A percentile compares a stretch with the other conserved stretches of the same genome.
Conservation (phyloP, 2,113 vertebrate species). For the Lepidothrix coronata region DNA sequence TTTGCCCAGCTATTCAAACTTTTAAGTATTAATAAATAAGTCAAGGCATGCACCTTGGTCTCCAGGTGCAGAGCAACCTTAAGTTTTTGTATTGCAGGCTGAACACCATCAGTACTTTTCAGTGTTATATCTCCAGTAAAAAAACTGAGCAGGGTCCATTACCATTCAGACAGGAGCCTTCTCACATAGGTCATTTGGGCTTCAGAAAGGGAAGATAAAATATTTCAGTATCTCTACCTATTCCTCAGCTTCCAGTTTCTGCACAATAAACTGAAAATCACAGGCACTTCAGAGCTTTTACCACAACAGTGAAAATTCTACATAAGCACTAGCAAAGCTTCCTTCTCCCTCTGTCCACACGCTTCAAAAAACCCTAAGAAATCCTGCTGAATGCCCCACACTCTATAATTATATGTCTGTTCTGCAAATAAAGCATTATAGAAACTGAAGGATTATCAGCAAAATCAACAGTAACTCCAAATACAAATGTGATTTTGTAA, state of each 20-base stretch:
- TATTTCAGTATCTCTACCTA: neutral
- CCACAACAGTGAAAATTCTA: neutral
- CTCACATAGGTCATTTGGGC: neutral
- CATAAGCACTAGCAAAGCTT: neutral
- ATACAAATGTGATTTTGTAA: neutral
- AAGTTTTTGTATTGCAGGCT: neutral
- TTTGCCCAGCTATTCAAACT: neutral
- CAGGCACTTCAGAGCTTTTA: neutral
- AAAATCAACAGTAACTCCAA: constrained; percentile 23
- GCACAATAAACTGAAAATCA: constrained; percentile 2
- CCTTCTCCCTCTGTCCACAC: neutral
- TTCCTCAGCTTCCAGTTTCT: neutral
- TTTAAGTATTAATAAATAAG: neutral
- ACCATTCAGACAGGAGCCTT: neutral
- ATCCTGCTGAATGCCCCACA: neutral
- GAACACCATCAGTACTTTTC: neutral
- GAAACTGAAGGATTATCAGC: neutral
- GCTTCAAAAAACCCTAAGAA: constrained; percentile 28
- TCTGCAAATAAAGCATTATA: constrained; percentile 6
- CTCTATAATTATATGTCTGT: constrained; percentile 1
- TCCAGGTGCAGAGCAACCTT: neutral
- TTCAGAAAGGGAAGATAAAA: neutral
- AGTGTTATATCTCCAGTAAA: neutral
- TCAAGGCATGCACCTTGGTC: neutral
- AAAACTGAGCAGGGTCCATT: neutral